Base-by-base conservation (phyloP, 2,113 vertebrate genomes). In the Gnathonemus echidnorhynchus region DNA sequence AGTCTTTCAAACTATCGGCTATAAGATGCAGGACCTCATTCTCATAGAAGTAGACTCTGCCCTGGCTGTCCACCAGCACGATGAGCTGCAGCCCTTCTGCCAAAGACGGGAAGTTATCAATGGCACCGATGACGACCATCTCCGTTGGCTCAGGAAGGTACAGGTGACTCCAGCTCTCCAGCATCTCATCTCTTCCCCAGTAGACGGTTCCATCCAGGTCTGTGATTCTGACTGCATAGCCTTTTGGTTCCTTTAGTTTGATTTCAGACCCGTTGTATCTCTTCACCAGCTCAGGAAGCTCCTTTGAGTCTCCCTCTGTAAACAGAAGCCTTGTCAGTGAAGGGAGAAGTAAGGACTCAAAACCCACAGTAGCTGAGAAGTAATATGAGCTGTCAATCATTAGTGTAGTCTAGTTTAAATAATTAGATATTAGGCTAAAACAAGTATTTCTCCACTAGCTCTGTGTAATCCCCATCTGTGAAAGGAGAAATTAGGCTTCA, bases 81-180 rank as follows among this genome's bases (percentile, higher is more conserved):
- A 90, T 58, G 42, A 90, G 62, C 86, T 90, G 89, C 35, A 88
- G 86, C 5, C 89, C 89, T 21, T 88, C 62, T 39, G 89, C 89
- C 86, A 90, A n/a, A 2, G 85, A 88, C 11, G 85, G 85, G 62
- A 53, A 19, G 86, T 88, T 88, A 74, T 90, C 89, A 8, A 90
- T 66, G 56, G 89, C 89, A 2, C 89, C 89, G 7, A 90, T 42
- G 42, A 90, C 89, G 0, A 80, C 89, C 89, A 90, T 90, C 86
- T 27, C 3, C 2, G n/a, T 66, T 27, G 62, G 5, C 58, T 87
- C 2, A 10, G 11, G 48, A n/a, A 90, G 85, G 89, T 90, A 90
- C 89, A 90, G 85, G 5, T 90, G 31, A 39, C 11, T 45, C 89
- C 89, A 90, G 46, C 7, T 53, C n/a, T 90, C 62, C 85, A 90